These are phyloP conservation scores for Agrenia bidenticulata DNA, from an alignment of 2,888 invertebrate genomes.

Conservation along the genomic window DNA sequence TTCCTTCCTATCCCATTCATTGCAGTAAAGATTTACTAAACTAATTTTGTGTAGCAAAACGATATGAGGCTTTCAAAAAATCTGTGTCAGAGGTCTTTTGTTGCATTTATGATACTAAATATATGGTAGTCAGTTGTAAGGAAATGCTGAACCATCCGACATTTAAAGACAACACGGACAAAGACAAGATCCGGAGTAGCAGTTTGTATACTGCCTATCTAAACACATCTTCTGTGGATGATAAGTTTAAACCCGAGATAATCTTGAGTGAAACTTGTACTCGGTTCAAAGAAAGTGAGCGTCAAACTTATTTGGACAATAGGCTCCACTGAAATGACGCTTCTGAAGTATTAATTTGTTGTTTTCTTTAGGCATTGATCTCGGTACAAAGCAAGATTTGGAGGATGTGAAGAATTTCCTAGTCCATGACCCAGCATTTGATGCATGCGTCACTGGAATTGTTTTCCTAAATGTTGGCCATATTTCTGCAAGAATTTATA, in stretches of 20 bases:
- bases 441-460: conserved; percentile 74
- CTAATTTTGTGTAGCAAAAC: conserved; percentile 55
- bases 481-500: conserved; percentile 54
- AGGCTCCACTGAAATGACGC: too few relatives aligned
- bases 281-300: conserved; percentile 20
- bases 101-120: conserved; percentile 71
- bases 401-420: conserved; percentile 19
- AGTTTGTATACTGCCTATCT: conserved; percentile 38
- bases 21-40: too few relatives aligned
- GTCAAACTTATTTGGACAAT: neutral
- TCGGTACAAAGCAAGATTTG: conserved; percentile 23
- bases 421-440: conserved; percentile 79
- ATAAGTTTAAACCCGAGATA: conserved; percentile 14
- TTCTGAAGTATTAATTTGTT: too few relatives aligned
- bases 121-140: conserved; percentile 61
- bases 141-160: conserved; percentile 26
- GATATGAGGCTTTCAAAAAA: conserved; percentile 66
- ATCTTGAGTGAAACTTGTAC: neutral
- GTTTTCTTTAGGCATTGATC: conserved; percentile 9
- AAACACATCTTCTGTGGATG: conserved; percentile 21
- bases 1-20: too few relatives aligned
- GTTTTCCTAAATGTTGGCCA: conserved; percentile 69
- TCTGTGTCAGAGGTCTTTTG: conserved; percentile 67
- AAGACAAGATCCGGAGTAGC: conserved; percentile 18
- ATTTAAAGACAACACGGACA: conserved; percentile 22